phyloP scores from a whole-genome alignment of 1,140 invertebrate species.

The Drosophila repleta region DNA sequence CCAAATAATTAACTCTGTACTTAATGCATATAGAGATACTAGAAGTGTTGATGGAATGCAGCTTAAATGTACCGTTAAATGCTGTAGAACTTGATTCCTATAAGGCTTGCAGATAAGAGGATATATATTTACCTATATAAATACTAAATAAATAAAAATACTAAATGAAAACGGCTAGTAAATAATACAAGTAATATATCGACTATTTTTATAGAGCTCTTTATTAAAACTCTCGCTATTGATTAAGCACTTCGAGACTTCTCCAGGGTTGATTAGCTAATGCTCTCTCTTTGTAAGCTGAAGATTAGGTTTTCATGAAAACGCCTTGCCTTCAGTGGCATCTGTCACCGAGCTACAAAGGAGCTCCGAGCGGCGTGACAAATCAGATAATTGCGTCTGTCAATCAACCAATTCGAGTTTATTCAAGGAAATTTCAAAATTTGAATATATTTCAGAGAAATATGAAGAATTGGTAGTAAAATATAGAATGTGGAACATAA shows the following conservation, averaged over 20 bases:
- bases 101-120: too few relatives aligned
- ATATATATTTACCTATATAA: too few relatives aligned
- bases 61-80: too few relatives aligned
- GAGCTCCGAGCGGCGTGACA: not conserved
- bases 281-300: not conserved
- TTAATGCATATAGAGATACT: too few relatives aligned
- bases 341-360: not conserved
- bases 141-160: too few relatives aligned
- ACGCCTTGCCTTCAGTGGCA: slow-evolving; percentile 4
- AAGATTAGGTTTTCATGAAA: slow-evolving; percentile 2
- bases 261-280: not conserved
- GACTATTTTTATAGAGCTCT: too few relatives aligned
- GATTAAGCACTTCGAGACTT: not conserved
- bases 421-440: not conserved
- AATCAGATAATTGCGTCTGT: slow-evolving; percentile 10
- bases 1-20: not conserved
- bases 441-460: not conserved
- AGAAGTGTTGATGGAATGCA: too few relatives aligned
- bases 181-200: too few relatives aligned
- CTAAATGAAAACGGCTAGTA: too few relatives aligned
- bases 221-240: not conserved
- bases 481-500: too few relatives aligned
- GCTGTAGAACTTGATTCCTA: too few relatives aligned
- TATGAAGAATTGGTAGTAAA: not conserved
- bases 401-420: not conserved